Evolutionary conservation across 2,888 invertebrate genomes (phyloP).

Genomic region (Phania funesta): DNA sequence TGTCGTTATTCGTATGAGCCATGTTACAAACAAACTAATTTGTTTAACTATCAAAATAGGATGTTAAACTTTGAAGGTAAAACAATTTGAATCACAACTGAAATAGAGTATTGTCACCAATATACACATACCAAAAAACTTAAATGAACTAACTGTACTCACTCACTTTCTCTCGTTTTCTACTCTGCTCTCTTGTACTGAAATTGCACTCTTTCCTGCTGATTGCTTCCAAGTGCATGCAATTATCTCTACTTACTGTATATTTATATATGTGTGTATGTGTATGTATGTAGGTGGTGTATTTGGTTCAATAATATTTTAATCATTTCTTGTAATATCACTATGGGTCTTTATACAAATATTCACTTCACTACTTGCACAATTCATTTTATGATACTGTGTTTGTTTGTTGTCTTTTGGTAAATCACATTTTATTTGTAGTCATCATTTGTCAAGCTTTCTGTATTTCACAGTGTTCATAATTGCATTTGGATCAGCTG

Average conservation of each 20-base stretch:
- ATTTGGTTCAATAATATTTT: not conserved
- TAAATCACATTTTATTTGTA: not conserved
- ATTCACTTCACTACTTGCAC: not conserved
- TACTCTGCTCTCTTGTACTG: slow-evolving; percentile 9
- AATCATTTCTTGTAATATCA: not conserved
- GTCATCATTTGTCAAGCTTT: too few species aligned
- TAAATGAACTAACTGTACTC: not conserved
- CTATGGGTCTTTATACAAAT: not conserved
- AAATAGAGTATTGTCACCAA: not conserved
- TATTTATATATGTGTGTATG: not conserved
- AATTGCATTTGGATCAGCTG: too few species aligned
- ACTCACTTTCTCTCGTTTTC: not conserved
- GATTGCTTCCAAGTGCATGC: not conserved
- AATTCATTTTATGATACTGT: not conserved
- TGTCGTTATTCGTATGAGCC: slow-evolving; percentile 73
- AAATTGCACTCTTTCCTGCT: slow-evolving; percentile 5
- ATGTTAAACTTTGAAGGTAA: slow-evolving; percentile 77
- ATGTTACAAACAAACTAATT: slow-evolving; percentile 77
- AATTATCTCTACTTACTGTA: not conserved
- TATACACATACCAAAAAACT: not conserved
- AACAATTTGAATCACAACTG: slow-evolving; percentile 52
- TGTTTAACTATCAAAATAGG: slow-evolving; percentile 78
- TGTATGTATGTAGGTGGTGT: not conserved
- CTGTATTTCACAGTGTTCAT: too few species aligned
- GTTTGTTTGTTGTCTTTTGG: too few species aligned